Base-by-base conservation (phyloP, 2,888 invertebrate species). In the Drosophila suboccidentalis region DNA sequence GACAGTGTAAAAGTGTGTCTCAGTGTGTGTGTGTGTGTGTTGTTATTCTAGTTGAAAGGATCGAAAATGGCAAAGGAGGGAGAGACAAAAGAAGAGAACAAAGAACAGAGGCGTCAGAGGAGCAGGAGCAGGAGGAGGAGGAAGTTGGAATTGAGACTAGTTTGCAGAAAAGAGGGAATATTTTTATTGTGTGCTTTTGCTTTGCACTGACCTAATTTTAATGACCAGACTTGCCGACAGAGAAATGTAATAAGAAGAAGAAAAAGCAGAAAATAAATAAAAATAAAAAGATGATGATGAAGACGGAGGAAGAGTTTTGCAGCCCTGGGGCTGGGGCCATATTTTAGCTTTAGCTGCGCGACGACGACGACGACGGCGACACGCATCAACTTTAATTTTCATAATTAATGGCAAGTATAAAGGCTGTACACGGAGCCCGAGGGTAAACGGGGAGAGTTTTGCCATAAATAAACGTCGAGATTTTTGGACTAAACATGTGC, bases 311-410 rank as follows among this genome's bases (percentile, higher is more conserved):
- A 51, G 51, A 43, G 15, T 53, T 38, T 46, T 50, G 36, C 44
- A 57, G 58, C 71, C 75, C 64, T 26, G 64, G 26, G 74, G 80
- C 80, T 62, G 44, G 36, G 39, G 46, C 50, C 57, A 89, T 80
- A 80, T 71, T 75, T 88, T 67, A 66, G 60, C 55, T 43, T 60
- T 54, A 65, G 57, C 67, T 70, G 53, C 22, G 49, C 34, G 71
- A 58, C 62, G 60, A 55, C 70, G 78, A 64, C 34, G 71, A 58
- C 63, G 60, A 55, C 70, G 78, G 62, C 74, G 89, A 83, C 87
- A 86, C 89, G 87, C 87, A 84, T 87, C 89, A 83, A 78, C 64
- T 87, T 81, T 64, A 87, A 85, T 86, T 86, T 87, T 82, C 72
- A 80, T 87, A 87, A 86, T 86, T 86, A 86, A 86, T 87, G 87